Evolutionary conservation across 2,113 vertebrate species (phyloP).

Genomic region (Pampusana beccarii): DNA sequence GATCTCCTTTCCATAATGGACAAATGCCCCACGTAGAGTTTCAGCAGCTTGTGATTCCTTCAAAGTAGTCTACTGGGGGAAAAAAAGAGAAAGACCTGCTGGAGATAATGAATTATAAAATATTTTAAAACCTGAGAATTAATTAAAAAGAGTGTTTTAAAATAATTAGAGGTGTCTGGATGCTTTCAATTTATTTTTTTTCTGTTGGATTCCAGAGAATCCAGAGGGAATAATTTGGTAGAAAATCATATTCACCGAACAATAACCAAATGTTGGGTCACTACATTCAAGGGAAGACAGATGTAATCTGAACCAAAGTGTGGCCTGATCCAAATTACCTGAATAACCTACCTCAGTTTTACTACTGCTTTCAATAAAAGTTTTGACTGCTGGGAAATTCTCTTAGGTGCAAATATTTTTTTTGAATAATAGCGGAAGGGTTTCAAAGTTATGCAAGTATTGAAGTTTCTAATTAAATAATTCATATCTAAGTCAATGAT

Average conservation of each 20-base stretch:
- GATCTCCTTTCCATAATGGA: slow-evolving; percentile 24
- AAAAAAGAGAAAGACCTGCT: not conserved
- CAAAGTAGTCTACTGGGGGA: not conserved
- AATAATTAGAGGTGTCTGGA: not conserved
- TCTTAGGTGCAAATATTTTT: not conserved
- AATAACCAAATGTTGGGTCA: not conserved
- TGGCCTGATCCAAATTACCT: not conserved
- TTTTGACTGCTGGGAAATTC: slow-evolving; percentile 9
- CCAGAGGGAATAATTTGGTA: not conserved
- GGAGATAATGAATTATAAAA: not conserved
- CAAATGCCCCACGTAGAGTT: not conserved
- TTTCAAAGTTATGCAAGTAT: slow-evolving; percentile 2
- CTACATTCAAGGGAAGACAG: not conserved
- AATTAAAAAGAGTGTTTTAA: not conserved
- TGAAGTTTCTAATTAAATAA: slow-evolving; percentile 56
- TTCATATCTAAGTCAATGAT: slow-evolving; percentile 30
- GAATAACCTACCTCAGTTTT: not conserved
- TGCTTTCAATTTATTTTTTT: not conserved
- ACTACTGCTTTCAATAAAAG: not conserved
- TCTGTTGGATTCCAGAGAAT: not conserved
- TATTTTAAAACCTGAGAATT: slow-evolving; percentile 17
- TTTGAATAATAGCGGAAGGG: not conserved
- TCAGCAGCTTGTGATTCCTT: slow-evolving; percentile 8
- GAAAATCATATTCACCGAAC: not conserved
- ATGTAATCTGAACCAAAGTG: not conserved